Evolutionary conservation across 2,797 vertebrate species (phyloP), one percentile per base, ranked within the genome.

Genomic region (Alectoris magna): DNA sequence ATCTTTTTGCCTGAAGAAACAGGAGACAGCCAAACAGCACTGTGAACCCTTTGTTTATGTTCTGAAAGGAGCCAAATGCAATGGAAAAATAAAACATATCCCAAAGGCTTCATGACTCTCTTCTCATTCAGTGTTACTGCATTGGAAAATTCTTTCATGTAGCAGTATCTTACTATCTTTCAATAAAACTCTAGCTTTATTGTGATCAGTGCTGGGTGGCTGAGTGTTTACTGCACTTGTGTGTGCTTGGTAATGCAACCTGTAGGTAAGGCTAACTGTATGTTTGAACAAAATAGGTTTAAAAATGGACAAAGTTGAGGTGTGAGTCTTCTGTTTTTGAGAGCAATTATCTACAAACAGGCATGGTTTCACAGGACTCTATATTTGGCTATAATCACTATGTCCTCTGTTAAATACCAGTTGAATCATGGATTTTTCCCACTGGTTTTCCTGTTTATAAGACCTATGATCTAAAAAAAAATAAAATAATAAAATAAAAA

Each of bases 61-160:
- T 82, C 81, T 88, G 74, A 95, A 89, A 91, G 49, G 44, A 92
- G 39, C 2, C 59, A 91, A 77, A 74, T 49, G 72, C 56, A 78
- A 84, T 73, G 46, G 73, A 77, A 87, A 96, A 88, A 91, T 89
- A 87, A 85, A 94, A 90, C 46, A 66, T 75, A 38, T 75, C 68
- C 72, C n/a, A 66, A 79, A 95, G 85, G 64, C 84, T 94, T 96
- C 39, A 39, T 2, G 3, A 58, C 51, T 94, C 59, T 49, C 55
- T 83, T 91, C 94, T 84, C 51, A 82, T 91, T 92, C 53, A 58
- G 11, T 51, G 46, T 70, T 69, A 70, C 27, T 84, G 84, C 46
- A 79, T 56, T 75, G 84, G 79, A 90, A 94, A 93, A 91, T 59
- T 71, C 21, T 89, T 93, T 92, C 77, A 18, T 82, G 63, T 44